Evolutionary conservation across 2,888 invertebrate genomes (phyloP).

Genomic region (Drosophila greeni): DNA sequence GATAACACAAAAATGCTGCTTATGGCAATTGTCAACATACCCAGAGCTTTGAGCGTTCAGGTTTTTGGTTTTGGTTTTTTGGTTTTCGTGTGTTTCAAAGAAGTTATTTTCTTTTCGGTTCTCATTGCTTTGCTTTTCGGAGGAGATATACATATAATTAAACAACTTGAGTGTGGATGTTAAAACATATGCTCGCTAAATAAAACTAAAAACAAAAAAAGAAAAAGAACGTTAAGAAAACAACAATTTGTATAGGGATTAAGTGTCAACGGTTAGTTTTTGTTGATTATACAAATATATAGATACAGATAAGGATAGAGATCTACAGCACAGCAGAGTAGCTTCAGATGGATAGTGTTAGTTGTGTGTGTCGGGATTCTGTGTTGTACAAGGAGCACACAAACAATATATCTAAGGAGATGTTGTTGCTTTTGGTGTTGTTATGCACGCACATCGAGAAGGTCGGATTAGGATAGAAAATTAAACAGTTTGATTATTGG

Average conservation of each 20-base stretch:
- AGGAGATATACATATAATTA: conserved; percentile 34
- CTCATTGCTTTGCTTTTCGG: conserved; percentile 33
- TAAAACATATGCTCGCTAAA: conserved; percentile 42
- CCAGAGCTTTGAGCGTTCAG: conserved; percentile 51
- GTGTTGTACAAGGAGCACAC: conserved; percentile 31
- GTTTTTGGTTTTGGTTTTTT: conserved; percentile 32
- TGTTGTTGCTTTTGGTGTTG: conserved; percentile 2
- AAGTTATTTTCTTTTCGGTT: conserved; percentile 21
- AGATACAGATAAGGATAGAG: conserved; percentile 38
- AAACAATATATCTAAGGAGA: conserved; percentile 26
- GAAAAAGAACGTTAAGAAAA: conserved; percentile 24
- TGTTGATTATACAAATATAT: conserved; percentile 38
- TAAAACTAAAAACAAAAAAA: conserved; percentile 49
- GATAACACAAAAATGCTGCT: conserved; percentile 37
- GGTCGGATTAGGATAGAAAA: conserved; percentile 25
- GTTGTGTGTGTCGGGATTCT: conserved; percentile 12
- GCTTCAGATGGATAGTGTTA: conserved; percentile 33
- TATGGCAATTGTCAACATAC: conserved; percentile 52
- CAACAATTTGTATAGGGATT: conserved; percentile 20
- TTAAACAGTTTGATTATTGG: conserved; percentile 21
- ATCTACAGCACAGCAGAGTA: conserved; percentile 40
- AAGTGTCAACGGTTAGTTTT: conserved; percentile 35
- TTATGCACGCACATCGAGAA: conserved; percentile 33
- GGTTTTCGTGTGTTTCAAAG: conserved; percentile 19
- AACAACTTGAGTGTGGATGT: conserved; percentile 44